phyloP scores from a whole-genome alignment of 2,797 vertebrate genomes.

The Heterohyrax brucei region DNA sequence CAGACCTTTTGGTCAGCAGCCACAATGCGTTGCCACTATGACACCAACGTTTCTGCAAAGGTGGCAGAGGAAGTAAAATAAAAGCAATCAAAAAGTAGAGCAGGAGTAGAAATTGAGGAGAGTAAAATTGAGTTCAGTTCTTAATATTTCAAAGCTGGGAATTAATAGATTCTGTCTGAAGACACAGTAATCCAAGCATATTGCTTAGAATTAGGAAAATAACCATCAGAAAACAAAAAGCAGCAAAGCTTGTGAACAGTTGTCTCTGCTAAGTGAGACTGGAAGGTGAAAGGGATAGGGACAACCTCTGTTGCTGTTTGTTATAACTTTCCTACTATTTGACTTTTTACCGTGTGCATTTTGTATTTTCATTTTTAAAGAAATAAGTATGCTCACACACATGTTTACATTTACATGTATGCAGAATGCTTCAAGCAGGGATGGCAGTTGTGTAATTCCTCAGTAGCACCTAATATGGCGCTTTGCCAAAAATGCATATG shows the following conservation, averaged over 20 bases:
- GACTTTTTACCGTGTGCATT: neutral
- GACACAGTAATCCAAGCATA: neutral
- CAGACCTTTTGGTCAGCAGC: too few relatives aligned
- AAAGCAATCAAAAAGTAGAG: neutral
- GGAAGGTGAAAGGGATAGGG: neutral
- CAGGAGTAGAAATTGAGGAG: neutral
- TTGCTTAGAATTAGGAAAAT: neutral
- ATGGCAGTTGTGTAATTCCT: neutral
- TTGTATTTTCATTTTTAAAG: constrained; percentile 2
- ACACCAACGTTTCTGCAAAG: neutral
- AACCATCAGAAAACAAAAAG: neutral
- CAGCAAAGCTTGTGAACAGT: neutral
- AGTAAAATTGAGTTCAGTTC: neutral
- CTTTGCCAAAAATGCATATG: neutral
- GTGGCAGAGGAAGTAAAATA: constrained; percentile 30
- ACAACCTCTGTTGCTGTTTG: neutral
- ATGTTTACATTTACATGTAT: neutral
- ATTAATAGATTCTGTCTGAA: neutral
- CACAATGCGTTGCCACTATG: too few relatives aligned
- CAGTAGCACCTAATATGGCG: neutral
- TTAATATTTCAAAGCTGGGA: neutral
- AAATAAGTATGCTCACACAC: neutral
- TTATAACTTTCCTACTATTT: constrained; percentile 1
- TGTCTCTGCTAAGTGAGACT: neutral
- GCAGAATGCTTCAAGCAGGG: neutral